A percentile compares a stretch with the other conserved stretches of the same genome.
Conservation (phyloP, 1,140 invertebrate species). For the Telenomus remus region DNA sequence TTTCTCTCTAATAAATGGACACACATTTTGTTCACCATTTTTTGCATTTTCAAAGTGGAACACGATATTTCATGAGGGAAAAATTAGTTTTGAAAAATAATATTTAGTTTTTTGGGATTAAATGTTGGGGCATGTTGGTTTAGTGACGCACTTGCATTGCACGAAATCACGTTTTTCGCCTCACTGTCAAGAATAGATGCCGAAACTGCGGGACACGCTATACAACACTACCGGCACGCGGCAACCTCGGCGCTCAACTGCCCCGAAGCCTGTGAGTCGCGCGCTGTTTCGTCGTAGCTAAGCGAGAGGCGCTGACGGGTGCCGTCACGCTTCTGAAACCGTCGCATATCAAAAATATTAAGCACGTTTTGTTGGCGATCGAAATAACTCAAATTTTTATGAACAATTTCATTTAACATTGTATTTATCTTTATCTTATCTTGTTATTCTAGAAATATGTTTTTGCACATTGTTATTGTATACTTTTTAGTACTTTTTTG, state of each 20-base stretch:
- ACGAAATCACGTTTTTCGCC: slow-evolving; percentile 24
- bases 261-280: slow-evolving; percentile 47
- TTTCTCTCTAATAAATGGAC: too few relatives aligned
- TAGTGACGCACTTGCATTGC: slow-evolving; percentile 20
- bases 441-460: too few relatives aligned
- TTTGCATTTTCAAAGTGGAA: slow-evolving; percentile 5
- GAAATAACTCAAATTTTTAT: slow-evolving; percentile 1
- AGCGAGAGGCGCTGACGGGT: slow-evolving; percentile 49
- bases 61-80: slow-evolving; percentile 10
- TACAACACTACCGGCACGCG: slow-evolving; percentile 60
- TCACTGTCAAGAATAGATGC: slow-evolving; percentile 16
- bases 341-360: slow-evolving; percentile 40
- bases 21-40: background rate
- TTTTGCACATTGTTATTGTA: too few relatives aligned
- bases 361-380: background rate
- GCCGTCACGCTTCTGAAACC: slow-evolving; percentile 26
- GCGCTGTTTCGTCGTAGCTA: slow-evolving; percentile 45
- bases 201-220: background rate
- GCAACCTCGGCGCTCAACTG: slow-evolving; percentile 72
- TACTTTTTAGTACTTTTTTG: too few relatives aligned
- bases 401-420: background rate
- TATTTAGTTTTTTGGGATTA: too few relatives aligned
- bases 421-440: too few relatives aligned
- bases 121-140: too few relatives aligned
- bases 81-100: background rate